Evolutionary conservation across 2,113 vertebrate genomes (phyloP), one percentile per base, ranked within the genome.

Genomic region (Phylloscopus trochiloides): DNA sequence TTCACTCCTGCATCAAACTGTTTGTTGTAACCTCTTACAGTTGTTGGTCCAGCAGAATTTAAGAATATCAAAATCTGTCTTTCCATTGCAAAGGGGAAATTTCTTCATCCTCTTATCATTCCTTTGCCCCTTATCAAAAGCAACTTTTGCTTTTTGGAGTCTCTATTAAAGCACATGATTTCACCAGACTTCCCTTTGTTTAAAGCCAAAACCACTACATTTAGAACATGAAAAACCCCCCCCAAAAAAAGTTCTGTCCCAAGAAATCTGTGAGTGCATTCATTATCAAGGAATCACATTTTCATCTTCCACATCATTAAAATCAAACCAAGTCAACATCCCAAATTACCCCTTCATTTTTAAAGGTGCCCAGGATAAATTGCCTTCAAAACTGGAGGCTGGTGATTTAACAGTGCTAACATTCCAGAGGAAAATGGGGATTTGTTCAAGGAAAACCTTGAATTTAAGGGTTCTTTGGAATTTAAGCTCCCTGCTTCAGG

Each of bases 61-160:
- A 25, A 25, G 55, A 55, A 40, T 36, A 96, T 70, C 48, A 57
- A 90, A 90, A 91, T 42, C 66, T 62, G 13, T 54, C 48, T 79
- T 93, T 80, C 32, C 67, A 48, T 50, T 76, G 38, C 38, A 89
- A 62, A 59, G 12, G 26, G 26, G 25, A 24, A 32, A 50, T 87
- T 94, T 94, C 28, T 21, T 34, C 76, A 63, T 29, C 8, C 28
- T 51, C 43, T 36, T 62, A 29, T 38, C 14, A 74, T 77, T 92
- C 90, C 36, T 51, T 25, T 67, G 66, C 40, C 26, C 31, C 52
- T 93, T 96, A 82, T 78, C 68, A 95, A 96, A 96, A 88, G 19
- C 29, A 90, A 81, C 55, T 70, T 51, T 92, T 63, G 24, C 67
- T 51, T 92, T 87, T 70, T 89, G 59, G 72, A 32, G 47, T 73